Evolutionary conservation across 2,797 vertebrate species (phyloP), one percentile per base, ranked within the genome.

Genomic region (Hypotaenidia okinawae): DNA sequence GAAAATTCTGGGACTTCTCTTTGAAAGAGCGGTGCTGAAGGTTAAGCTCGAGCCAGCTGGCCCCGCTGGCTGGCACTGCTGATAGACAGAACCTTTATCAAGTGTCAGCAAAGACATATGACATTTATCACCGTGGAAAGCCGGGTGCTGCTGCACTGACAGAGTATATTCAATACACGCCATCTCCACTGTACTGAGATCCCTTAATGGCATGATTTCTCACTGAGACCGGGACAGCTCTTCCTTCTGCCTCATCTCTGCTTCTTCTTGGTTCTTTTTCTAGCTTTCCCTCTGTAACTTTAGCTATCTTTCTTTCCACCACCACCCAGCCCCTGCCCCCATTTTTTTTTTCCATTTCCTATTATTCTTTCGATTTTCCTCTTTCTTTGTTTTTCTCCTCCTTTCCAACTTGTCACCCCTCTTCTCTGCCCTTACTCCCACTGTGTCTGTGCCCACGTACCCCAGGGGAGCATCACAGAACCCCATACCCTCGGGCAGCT

Each of bases 61-160:
- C 86, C 87, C 89, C 3, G 16, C 84, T 76, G 89, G 78, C 96
- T 97, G 89, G 51, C 74, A 45, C 23, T 1, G 23, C 62, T 83
- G 86, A 94, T 96, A 66, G 94, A 78, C 77, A 84, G 91, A 96
- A 97, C 94, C 96, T 97, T 98, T 97, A 96, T 96, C 96, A 96
- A 96, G 97, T 97, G 97, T 96, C 97, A 97, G 93, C 84, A 67
- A 68, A 94, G 93, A 91, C 94, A 94, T 77, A 94, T 97, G 97
- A 96, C 97, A 97, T 98, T 97, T 97, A 94, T 97, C 97, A 97
- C 79, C 1, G 25, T n/a, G 82, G 89, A 96, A 51, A 77, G 91
- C 73, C 3, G 4, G 10, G 78, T 91, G 85, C 91, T 83, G 90
- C 87, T 66, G 83, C 83, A 67, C 91, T 97, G 96, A 94, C 96